Evolutionary conservation across 2,797 vertebrate species (phyloP), one percentile per base, ranked within the genome.

Genomic region (Pipistrellus pipistrellus): DNA sequence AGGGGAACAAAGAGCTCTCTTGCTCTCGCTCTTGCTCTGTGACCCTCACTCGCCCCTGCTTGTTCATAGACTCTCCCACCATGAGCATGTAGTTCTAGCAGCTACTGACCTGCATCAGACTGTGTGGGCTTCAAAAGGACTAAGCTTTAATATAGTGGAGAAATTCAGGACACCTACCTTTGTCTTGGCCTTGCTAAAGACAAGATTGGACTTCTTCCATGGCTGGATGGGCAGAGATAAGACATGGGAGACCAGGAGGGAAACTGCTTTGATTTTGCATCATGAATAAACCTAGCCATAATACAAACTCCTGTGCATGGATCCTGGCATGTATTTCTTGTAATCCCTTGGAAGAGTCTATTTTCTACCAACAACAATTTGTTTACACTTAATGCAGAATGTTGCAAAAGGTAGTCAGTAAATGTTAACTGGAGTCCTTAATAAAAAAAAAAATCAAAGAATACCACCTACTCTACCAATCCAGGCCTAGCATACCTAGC

Each of bases 361-460:
- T 64, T n/a, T 64, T 64, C 6, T 27, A 64, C 27, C 62, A 64
- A 64, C 30, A n/a, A 64, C 2, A 64, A n/a, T n/a, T n/a, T 64
- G 14, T 44, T 68, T 44, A 87, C 11, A 86, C 73, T 76, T 77
- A 38, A 10, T 55, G 57, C 12, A 87, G 27, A 83, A n/a, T 94
- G 25, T 92, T 72, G 11, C 27, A 32, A 10, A 68, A 75, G 78
- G 20, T 71, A 71, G n/a, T 51, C 46, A 66, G 14, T 77, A 88
- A 59, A 82, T 57, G 18, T 84, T 94, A 83, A 78, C n/a, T 69
- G 1, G 15, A 90, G 4, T 73, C 64, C 46, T 90, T 23, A 83
- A 72, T 94, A 75, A 55, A 21, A 55, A 23, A 57, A 25, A 92
- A 78, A 78, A 78, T 44, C 20, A 78, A 95, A 68, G 30, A 86